Evolutionary conservation across 2,888 invertebrate genomes (phyloP).

Genomic region (Trichopoda pennipes): DNA sequence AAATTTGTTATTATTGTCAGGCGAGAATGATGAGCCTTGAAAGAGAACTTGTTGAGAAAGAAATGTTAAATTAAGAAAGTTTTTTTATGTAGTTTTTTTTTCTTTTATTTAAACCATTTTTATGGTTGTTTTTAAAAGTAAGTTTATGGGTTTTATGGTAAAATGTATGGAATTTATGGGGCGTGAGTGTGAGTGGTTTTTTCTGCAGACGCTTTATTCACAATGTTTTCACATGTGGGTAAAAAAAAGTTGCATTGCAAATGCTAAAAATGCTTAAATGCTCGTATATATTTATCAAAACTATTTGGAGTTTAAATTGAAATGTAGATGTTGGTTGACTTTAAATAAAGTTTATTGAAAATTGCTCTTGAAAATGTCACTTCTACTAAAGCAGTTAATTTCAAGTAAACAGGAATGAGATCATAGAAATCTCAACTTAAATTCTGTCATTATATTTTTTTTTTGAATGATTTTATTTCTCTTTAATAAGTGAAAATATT

Average conservation of each 20-base stretch:
- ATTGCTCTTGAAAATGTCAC: constrained; percentile 17
- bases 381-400: constrained; percentile 17
- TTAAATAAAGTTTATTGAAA: constrained; percentile 39
- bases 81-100: constrained; percentile 18
- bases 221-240: constrained; percentile 30
- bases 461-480: no score
- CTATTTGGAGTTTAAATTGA: constrained; percentile 36
- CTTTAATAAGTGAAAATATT: no score
- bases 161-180: not conserved
- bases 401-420: not conserved
- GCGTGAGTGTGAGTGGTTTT: not conserved
- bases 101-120: not conserved
- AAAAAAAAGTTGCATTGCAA: constrained; percentile 21
- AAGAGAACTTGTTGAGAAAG: constrained; percentile 55
- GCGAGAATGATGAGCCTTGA: constrained; percentile 26
- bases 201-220: no score
- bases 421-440: not conserved
- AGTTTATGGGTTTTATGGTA: constrained; percentile 14
- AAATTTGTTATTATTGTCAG: constrained; percentile 32
- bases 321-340: constrained; percentile 38
- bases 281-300: constrained; percentile 8
- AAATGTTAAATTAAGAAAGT: constrained; percentile 62
- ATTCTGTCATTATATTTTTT: not conserved
- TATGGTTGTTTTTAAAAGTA: constrained; percentile 31
- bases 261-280: constrained; percentile 2